phyloP scores from a whole-genome alignment of 1,140 invertebrate genomes.

The Leptinotarsa texana region DNA sequence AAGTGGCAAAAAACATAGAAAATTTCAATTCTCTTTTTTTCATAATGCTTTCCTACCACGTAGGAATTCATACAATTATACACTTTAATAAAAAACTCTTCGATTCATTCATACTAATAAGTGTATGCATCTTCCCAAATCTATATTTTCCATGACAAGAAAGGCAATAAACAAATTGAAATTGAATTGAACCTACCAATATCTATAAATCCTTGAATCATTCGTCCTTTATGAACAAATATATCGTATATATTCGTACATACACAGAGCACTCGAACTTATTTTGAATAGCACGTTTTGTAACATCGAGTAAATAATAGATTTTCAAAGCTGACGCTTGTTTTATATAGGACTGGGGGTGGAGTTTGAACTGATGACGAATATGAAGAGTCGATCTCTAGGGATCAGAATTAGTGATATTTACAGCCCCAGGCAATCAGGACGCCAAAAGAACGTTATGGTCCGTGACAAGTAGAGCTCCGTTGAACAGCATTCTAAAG shows the following conservation, averaged over 20 bases:
- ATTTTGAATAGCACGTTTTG: background rate
- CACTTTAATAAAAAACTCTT: too few species aligned
- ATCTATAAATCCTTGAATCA: constrained; percentile 19
- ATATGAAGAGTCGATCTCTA: constrained; percentile 38
- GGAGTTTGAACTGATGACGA: constrained; percentile 31
- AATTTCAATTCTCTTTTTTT: too few species aligned
- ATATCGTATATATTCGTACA: background rate
- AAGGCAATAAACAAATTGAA: background rate
- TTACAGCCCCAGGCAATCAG: constrained; percentile 55
- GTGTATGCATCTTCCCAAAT: too few species aligned
- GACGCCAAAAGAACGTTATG: constrained; percentile 49
- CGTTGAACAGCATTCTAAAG: constrained; percentile 6
- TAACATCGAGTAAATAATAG: background rate
- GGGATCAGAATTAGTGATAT: constrained; percentile 54
- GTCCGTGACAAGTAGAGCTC: constrained; percentile 47
- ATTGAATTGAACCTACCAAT: background rate
- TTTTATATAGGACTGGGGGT: constrained; percentile 22
- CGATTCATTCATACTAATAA: too few species aligned
- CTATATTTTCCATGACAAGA: too few species aligned
- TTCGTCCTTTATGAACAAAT: constrained; percentile 6
- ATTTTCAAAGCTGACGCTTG: background rate
- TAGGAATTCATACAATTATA: too few species aligned
- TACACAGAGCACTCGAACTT: background rate
- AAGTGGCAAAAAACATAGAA: too few species aligned
- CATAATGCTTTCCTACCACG: too few species aligned